Base-by-base conservation (phyloP, 64 coral and sea anemone genomes). In the Montipora capricornis region DNA sequence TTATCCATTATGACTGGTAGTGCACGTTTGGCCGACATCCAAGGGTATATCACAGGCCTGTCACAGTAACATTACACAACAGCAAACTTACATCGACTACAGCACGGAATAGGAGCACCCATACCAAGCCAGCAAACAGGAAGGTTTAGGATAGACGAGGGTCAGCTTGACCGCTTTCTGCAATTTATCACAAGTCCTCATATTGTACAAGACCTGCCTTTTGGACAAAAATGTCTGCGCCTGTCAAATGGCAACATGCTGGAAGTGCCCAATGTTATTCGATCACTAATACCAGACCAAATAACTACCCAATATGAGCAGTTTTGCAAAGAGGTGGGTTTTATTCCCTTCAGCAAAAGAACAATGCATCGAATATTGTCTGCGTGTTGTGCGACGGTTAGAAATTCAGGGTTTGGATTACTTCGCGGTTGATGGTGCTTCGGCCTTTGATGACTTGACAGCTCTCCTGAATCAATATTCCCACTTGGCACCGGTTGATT, bases 191-290 rank as follows among this genome's bases (percentile, higher is more conserved):
- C 78, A 83, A 91, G 89, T 15, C 89, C 79, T 10, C 89, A 91
- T 75, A 83, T 91, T 13, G 47, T 91, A 16, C 89, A 91, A 91
- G 79, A 91, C 44, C 8, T 91, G 19, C 79, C 89, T 26, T 91
- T 91, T 80, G 89, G 89, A 7, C 49, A 83, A 20, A 91, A 83
- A 50, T 37, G 46, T 80, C 61, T 91, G 48, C 67, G 62, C 3
- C 78, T 91, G 0, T 91, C 79, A 73, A 91, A 91, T 8, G 51
- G 88, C 53, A 90, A 47, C 48, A 75, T 90, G 45, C 16, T 90
- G 57, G 88, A 90, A 90, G 88, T 90, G 57, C 75, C 88, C 2
- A 90, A 90, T 90, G 88, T 90, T 13, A 79, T 90, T 80, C 76
- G 57, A 47, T 45, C 53, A 66, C 75, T 90, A 16, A 90, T 90